Evolutionary conservation across 2,888 invertebrate species (phyloP), one percentile per base, ranked within the genome.

Genomic region (Coenonympha arcania): DNA sequence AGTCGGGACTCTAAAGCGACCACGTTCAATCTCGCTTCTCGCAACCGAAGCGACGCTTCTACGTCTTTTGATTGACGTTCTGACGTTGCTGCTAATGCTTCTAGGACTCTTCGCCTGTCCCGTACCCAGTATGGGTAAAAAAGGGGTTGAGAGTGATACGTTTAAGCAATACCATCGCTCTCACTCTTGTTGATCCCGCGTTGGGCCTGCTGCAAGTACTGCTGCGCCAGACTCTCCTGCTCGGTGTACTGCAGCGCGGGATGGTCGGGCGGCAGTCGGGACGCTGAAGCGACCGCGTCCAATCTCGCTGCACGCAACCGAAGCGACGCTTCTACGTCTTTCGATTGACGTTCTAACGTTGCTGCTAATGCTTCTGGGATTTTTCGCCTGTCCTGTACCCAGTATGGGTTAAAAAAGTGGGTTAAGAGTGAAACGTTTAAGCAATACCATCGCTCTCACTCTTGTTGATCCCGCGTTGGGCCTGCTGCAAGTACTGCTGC

Each of bases 301-400:
- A 86, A 63, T 2, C 86, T 62, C 16, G 85, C 84, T 0, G 79
- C 63, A 0, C 85, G 71, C 1, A 85, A 54, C 1, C 74, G 63
- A 4, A 85, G 49, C 0, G 79, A 65, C 6, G 59, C 58, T 50
- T 83, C 80, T 28, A 71, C 41, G 0, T 65, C 65, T 13, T 62
- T 64, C 3, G 65, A 48, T 20, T 76, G 71, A 0, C 67, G 62
- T 1, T 71, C 70, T 3, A 54, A 55, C 0, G 64, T 59, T 5
- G 71, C 69, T 45, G 64, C 58, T 1, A 75, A 59, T 5, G 68
- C 62, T n/a, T 74, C 52, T 0, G 69, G 69, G 11, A 73, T 71
- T 0, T 85, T 63, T 1, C 85, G 61, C 15, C 83, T 84, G 0
- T 77, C 63, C 0, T 84, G 71, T 1, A 84, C 53, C 1, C 73